phyloP scores from a whole-genome alignment of 2,888 invertebrate genomes.

The Dione juno region DNA sequence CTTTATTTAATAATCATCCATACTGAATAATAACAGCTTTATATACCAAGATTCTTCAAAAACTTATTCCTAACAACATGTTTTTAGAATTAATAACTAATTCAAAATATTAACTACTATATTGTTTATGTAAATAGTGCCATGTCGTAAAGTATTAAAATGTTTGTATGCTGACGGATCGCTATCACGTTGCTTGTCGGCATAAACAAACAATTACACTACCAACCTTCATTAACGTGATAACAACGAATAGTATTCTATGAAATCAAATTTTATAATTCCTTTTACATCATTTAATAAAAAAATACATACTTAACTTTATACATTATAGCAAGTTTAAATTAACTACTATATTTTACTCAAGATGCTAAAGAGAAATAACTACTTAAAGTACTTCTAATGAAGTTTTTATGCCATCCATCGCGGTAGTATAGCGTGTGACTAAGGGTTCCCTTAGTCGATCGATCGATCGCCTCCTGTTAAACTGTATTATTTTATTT shows the following conservation, averaged over 20 bases:
- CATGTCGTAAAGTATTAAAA: conserved; percentile 41
- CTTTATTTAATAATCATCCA: not conserved
- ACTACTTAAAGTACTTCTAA: too few species aligned
- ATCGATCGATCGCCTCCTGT: too few species aligned
- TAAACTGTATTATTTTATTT: too few species aligned
- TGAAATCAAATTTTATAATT: not conserved
- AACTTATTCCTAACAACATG: not conserved
- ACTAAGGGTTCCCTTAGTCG: too few species aligned
- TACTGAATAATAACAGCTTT: not conserved
- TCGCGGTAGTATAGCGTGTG: too few species aligned
- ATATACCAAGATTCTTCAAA: not conserved
- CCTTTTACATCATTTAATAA: too few species aligned
- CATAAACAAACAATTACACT: conserved; percentile 42
- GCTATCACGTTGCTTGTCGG: conserved; percentile 43
- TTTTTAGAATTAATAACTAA: conserved; percentile 1
- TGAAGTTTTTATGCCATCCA: too few species aligned
- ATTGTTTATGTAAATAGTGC: conserved; percentile 22
- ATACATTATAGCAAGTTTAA: too few species aligned
- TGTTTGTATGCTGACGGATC: conserved; percentile 39
- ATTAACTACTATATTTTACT: too few species aligned
- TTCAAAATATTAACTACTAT: conserved; percentile 16
- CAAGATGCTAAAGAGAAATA: too few species aligned
- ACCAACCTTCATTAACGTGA: conserved; percentile 41
- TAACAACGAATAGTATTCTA: conserved; percentile 15
- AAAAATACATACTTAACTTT: too few species aligned